phyloP scores from a whole-genome alignment of 2,888 invertebrate species.

The Spodoptera exigua region DNA sequence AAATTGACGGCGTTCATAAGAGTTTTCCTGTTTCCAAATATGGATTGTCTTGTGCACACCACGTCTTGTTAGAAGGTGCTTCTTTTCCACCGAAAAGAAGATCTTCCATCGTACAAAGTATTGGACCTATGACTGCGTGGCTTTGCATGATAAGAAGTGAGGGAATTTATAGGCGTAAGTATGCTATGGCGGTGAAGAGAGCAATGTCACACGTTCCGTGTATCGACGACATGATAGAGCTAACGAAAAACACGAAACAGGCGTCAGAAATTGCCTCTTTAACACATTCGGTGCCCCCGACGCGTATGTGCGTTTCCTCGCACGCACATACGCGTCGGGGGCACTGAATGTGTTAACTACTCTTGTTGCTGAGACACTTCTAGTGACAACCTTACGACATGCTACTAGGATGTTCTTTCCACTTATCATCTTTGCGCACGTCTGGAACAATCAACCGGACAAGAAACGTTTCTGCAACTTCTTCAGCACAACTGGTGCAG shows the following conservation, averaged over 20 bases:
- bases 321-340: too few relatives aligned
- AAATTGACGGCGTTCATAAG: constrained; percentile 35
- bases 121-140: constrained; percentile 58
- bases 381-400: constrained; percentile 54
- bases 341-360: too few relatives aligned
- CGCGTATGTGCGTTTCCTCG: too few relatives aligned
- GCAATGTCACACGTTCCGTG: constrained; percentile 54
- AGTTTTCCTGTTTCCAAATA: constrained; percentile 55
- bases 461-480: constrained; percentile 30
- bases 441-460: neutral
- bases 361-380: constrained; percentile 48
- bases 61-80: too few relatives aligned
- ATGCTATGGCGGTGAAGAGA: constrained; percentile 54
- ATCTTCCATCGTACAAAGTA: constrained; percentile 50
- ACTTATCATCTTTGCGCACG: constrained; percentile 31
- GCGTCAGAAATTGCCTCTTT: too few relatives aligned
- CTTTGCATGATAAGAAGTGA: constrained; percentile 53
- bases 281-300: too few relatives aligned
- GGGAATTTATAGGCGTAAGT: constrained; percentile 51
- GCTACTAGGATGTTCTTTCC: constrained; percentile 60
- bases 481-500: too few relatives aligned
- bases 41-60: constrained; percentile 54
- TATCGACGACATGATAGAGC: too few relatives aligned
- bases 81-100: too few relatives aligned
- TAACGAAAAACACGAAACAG: too few relatives aligned